A percentile compares a stretch with the other conserved stretches of the same genome.
Conservation (phyloP, 1,140 invertebrate genomes). For the Zaprionus tsacasi region DNA sequence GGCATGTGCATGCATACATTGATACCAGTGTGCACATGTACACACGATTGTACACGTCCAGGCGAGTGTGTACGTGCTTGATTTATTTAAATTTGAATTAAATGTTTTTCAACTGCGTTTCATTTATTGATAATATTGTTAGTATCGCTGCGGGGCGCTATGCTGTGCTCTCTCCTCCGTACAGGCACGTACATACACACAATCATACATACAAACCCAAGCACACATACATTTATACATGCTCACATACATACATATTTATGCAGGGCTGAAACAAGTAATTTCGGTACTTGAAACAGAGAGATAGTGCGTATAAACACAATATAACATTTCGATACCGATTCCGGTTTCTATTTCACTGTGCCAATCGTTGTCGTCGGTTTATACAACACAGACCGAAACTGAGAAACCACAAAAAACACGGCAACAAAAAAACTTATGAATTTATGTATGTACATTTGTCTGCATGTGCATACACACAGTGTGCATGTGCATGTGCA, state of each 20-base stretch:
- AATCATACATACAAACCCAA: conserved; percentile 4
- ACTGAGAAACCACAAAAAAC: conserved; percentile 3
- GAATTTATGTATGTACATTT: conserved; percentile 7
- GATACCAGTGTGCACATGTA: conserved; percentile 7
- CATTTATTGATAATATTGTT: conserved; percentile 40
- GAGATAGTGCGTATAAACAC: conserved; percentile 37
- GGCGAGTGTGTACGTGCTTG: conserved; percentile 29
- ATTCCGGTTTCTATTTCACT: conserved; percentile 56
- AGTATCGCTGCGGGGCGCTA: conserved; percentile 6
- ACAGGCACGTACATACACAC: conserved; percentile 8
- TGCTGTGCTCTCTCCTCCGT: conserved; percentile 9
- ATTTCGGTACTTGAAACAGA: conserved; percentile 4
- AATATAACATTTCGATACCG: conserved; percentile 40
- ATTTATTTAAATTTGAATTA: conserved; percentile 37
- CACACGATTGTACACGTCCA: conserved; percentile 34
- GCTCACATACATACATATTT: neutral
- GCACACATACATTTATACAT: conserved; percentile 1
- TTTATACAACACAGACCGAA: conserved; percentile 19
- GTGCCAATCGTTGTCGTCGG: conserved; percentile 46
- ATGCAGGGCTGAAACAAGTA: conserved; percentile 16
- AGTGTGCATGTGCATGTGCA: neutral
- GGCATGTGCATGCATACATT: neutral
- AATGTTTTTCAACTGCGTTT: conserved; percentile 19
- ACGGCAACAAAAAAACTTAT: conserved; percentile 17
- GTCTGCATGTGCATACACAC: conserved; percentile 16